A percentile compares a stretch with the other conserved stretches of the same genome.
These are phyloP conservation scores for Sylvia atricapilla DNA, from an alignment of 2,113 vertebrate genomes.

Conservation along the genomic window DNA sequence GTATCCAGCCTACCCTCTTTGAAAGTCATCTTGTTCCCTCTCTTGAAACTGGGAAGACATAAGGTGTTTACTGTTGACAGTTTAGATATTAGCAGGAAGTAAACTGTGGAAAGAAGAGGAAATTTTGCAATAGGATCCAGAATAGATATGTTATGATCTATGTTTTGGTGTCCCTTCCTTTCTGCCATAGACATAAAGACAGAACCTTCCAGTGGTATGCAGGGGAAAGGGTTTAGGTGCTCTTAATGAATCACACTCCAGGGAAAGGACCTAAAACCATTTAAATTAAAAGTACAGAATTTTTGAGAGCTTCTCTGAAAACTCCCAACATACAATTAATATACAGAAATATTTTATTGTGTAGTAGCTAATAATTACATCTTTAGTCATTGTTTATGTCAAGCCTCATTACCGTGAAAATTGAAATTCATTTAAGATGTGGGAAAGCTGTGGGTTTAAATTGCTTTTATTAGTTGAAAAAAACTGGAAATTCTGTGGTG, in stretches of 20 bases:
- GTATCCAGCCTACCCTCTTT: not conserved
- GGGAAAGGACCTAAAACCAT: not conserved
- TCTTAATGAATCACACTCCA: not conserved
- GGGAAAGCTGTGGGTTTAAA: not conserved
- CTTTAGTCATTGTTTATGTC: not conserved
- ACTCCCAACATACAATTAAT: not conserved
- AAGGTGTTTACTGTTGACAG: not conserved
- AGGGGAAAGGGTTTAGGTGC: not conserved
- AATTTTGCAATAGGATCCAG: not conserved
- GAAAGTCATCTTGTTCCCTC: not conserved
- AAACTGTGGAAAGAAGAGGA: not conserved
- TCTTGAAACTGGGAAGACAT: not conserved
- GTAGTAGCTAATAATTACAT: not conserved
- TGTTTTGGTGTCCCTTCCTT: not conserved
- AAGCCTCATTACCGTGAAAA: not conserved
- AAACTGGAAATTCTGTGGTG: not conserved
- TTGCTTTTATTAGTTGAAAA: not conserved
- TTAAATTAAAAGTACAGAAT: not conserved
- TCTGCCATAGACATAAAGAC: not conserved
- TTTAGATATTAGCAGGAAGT: not conserved
- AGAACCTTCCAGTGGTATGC: not conserved
- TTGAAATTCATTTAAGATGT: not conserved
- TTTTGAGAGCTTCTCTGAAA: not conserved
- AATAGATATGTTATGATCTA: rapidly evolving
- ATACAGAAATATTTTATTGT: not conserved